Conservation (phyloP, 2,113 vertebrate genomes). For the Cololabis saira region DNA sequence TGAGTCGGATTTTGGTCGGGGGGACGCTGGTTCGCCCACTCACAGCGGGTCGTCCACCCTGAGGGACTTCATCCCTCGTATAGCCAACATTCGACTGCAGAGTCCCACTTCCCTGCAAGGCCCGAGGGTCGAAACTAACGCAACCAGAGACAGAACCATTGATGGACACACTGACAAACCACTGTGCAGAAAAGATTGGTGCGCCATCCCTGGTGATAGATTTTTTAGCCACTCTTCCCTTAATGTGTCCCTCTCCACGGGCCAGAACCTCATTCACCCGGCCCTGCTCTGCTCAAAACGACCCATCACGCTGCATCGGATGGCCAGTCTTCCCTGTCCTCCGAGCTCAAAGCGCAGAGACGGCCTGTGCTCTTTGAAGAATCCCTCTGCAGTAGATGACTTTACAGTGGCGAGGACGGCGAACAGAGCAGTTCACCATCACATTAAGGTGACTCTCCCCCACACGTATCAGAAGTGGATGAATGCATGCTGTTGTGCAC, state of each 20-base stretch:
- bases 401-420: constrained; percentile 12
- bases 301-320: constrained; percentile 65
- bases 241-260: constrained; percentile 7
- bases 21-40: constrained; percentile 68
- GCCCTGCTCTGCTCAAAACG: constrained; percentile 48
- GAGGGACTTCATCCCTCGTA: constrained; percentile 87
- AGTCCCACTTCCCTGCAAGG: constrained; percentile 80
- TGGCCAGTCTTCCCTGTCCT: constrained; percentile 55
- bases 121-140: constrained; percentile 81
- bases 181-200: constrained; percentile 72
- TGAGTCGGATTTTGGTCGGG: constrained; percentile 74
- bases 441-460: constrained; percentile 73
- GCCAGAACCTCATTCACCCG: constrained; percentile 4
- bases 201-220: constrained; percentile 41
- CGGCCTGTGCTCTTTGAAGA: constrained; percentile 37
- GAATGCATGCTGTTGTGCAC: not conserved
- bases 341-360: constrained; percentile 32
- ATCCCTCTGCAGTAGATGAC: constrained; percentile 34
- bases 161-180: constrained; percentile 69
- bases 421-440: constrained; percentile 56
- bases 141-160: constrained; percentile 60
- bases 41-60: constrained; percentile 81
- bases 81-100: constrained; percentile 86
- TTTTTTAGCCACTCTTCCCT: constrained; percentile 47
- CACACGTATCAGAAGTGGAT: not conserved